Conservation (phyloP, 2,888 invertebrate genomes). For the Oscheius sp. region DNA sequence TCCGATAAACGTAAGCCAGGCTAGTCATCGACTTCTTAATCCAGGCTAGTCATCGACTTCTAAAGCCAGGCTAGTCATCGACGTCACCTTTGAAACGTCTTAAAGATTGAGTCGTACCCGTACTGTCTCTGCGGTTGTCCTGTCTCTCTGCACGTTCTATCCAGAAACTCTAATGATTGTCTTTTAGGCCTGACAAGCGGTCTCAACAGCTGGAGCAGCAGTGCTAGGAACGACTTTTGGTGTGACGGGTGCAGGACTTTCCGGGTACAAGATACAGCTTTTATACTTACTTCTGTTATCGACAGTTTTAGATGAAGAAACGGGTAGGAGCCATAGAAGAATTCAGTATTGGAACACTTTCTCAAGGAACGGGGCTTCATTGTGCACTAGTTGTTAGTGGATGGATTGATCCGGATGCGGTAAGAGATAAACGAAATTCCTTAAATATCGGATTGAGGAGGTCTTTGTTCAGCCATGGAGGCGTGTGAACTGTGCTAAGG, state of each 20-base stretch:
- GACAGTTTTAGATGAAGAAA: conserved; percentile 78
- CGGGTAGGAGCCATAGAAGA: conserved; percentile 81
- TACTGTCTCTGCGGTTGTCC: no score
- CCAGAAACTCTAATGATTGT: no score
- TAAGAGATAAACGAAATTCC: conserved; percentile 27
- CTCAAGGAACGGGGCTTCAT: conserved; percentile 75
- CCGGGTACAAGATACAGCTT: conserved; percentile 75
- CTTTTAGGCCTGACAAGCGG: conserved; percentile 38
- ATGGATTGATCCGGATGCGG: conserved; percentile 78
- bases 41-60: no score
- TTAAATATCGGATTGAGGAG: conserved; percentile 59
- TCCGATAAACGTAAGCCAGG: no score
- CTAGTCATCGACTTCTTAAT: no score
- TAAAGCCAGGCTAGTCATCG: no score
- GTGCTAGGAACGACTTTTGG: conserved; percentile 79
- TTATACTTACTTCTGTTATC: not conserved
- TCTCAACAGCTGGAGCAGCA: conserved; percentile 77
- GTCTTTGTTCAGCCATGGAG: conserved; percentile 78
- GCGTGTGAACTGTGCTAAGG: conserved; percentile 77
- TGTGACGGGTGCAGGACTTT: conserved; percentile 81
- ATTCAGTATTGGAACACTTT: conserved; percentile 79
- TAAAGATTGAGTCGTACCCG: no score
- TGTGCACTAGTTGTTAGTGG: conserved; percentile 80
- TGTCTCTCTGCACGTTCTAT: no score
- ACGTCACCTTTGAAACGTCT: no score